A percentile compares a stretch with the other conserved stretches of the same genome.
phyloP scores from a whole-genome alignment of 2,888 invertebrate genomes.

The Spicauda simplicius region DNA sequence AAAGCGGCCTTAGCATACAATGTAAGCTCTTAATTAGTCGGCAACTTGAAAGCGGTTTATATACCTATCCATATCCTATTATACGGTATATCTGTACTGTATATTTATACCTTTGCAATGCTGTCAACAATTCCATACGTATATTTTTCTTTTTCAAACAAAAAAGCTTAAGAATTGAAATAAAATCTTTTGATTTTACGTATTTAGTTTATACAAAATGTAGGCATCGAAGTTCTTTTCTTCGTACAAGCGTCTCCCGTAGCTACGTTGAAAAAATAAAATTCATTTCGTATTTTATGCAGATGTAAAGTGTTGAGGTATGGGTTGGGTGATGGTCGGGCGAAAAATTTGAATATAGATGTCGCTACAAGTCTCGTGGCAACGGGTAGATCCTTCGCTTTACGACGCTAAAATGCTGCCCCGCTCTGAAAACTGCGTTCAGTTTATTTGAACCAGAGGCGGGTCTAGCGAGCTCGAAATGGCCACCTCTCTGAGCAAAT shows the following conservation, averaged over 20 bases:
- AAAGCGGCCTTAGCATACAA: slow-evolving; percentile 57
- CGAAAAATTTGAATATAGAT: slow-evolving; percentile 82
- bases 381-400: slow-evolving; percentile 71
- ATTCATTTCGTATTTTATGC: slow-evolving; percentile 70
- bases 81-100: neutral
- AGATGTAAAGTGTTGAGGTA: slow-evolving; percentile 66
- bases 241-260: neutral
- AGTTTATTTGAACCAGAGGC: slow-evolving; percentile 76
- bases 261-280: slow-evolving; percentile 68
- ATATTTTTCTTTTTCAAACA: neutral
- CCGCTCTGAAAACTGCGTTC: slow-evolving; percentile 71
- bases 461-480: slow-evolving; percentile 71
- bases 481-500: slow-evolving; percentile 73
- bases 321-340: slow-evolving; percentile 52
- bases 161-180: neutral
- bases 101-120: neutral
- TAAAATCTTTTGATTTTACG: neutral
- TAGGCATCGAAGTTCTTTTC: neutral
- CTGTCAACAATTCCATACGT: neutral
- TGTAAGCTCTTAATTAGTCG: slow-evolving; percentile 69
- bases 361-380: slow-evolving; percentile 66
- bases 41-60: slow-evolving; percentile 56
- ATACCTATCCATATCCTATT: slow-evolving; percentile 3
- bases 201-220: too few relatives aligned
- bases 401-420: slow-evolving; percentile 80